These are phyloP conservation scores for Illadopsis cleaveri DNA, from an alignment of 2,113 vertebrate genomes.

Conservation along the genomic window DNA sequence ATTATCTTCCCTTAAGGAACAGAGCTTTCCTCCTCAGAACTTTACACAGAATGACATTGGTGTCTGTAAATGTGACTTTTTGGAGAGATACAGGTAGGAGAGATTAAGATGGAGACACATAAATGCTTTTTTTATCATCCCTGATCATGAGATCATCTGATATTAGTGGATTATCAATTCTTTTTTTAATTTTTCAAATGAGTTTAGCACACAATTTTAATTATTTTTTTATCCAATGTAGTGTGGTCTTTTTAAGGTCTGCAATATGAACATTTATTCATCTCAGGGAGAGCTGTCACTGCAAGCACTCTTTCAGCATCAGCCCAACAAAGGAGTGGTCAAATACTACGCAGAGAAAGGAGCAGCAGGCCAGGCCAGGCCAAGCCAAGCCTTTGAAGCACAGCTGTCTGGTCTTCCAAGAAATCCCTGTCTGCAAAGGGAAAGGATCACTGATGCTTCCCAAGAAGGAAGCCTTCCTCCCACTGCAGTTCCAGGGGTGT, in stretches of 20 bases:
- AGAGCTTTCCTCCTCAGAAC: neutral
- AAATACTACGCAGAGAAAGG: neutral
- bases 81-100: neutral
- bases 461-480: neutral
- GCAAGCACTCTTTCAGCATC: neutral
- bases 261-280: neutral
- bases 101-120: accelerated
- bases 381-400: neutral
- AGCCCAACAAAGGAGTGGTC: neutral
- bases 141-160: neutral
- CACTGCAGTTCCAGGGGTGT: neutral
- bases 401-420: neutral
- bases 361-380: neutral
- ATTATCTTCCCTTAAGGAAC: neutral
- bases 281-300: neutral
- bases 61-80: neutral
- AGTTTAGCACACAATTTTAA: neutral
- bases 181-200: neutral
- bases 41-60: neutral
- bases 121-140: neutral
- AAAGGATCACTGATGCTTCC: neutral
- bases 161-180: neutral
- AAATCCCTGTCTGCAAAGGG: neutral
- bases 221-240: neutral
- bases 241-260: neutral